Conservation (phyloP, 1,140 invertebrate species). For the Bombus affinis region DNA sequence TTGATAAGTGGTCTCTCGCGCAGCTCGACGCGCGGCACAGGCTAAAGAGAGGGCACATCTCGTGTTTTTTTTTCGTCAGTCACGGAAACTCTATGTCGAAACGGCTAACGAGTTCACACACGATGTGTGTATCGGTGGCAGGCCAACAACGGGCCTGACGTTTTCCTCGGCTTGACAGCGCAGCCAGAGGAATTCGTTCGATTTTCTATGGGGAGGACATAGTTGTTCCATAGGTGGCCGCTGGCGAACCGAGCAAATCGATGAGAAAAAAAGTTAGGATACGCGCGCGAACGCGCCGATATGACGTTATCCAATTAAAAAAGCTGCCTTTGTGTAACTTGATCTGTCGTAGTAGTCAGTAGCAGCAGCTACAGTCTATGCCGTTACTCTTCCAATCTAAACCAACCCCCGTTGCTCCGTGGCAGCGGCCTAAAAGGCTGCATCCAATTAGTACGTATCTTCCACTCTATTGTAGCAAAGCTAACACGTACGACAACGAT, state of each 20-base stretch:
- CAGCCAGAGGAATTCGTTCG: not conserved
- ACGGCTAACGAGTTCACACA: slow-evolving; percentile 34
- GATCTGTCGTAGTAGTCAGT: slow-evolving; percentile 73
- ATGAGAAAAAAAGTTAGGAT: slow-evolving; percentile 72
- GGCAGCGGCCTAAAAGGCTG: slow-evolving; percentile 70
- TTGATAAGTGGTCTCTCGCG: not conserved
- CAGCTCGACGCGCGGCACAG: not conserved
- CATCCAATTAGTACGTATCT: slow-evolving; percentile 79
- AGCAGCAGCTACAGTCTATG: slow-evolving; percentile 48
- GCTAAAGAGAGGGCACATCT: not conserved
- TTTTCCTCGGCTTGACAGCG: not conserved
- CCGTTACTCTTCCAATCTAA: slow-evolving; percentile 73
- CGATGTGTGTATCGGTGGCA: not conserved
- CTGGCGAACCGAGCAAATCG: slow-evolving; percentile 39
- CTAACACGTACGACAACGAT: not conserved
- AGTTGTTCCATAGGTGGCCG: slow-evolving; percentile 3
- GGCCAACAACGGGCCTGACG: not conserved
- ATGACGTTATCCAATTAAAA: slow-evolving; percentile 82
- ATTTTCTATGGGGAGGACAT: not conserved
- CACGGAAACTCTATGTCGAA: slow-evolving; percentile 6
- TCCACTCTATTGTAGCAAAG: slow-evolving; percentile 69
- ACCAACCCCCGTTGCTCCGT: slow-evolving; percentile 67
- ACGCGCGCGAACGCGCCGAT: slow-evolving; percentile 76
- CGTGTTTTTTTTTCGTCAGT: not conserved
- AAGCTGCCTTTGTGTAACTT: slow-evolving; percentile 78